Evolutionary conservation across 2,888 invertebrate species (phyloP), one percentile per base, ranked within the genome.

Genomic region (Ennomos fuscantarius): DNA sequence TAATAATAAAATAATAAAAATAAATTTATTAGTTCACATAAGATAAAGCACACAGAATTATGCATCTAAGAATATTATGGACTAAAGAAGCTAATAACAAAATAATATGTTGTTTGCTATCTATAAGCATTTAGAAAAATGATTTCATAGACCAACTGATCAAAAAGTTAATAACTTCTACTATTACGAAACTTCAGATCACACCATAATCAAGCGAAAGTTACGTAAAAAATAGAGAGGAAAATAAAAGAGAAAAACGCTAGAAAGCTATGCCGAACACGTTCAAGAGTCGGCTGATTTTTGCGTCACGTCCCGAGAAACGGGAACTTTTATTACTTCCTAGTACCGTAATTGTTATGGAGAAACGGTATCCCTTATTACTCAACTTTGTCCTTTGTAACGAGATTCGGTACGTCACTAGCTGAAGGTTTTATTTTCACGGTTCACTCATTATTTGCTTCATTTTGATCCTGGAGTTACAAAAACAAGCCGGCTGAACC

Each of bases 321-420:
- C 82, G 79, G 87, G 84, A 89, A 89, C 86, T 87, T 88, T 87
- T 88, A 89, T 89, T 87, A 87, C 87, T 85, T 86, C 86, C 84
- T 78, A 81, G 82, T 73, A 68, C 68, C 77, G 83, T 87, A 88
- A 89, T 89, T 89, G 87, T 87, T 87, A 87, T 85, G 82, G 85
- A 86, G 86, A 88, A 58, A 81, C 76, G 73, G 79, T 78, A 71
- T 72, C 74, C 73, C 86, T 84, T 84, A 85, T 86, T 86, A 84
- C 86, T 79, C 77, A 87, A 87, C 79, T 87, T 85, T 73, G 75
- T 76, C 76, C 74, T 74, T 65, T 74, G 77, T 73, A 77, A 74
- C 70, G 72, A 73, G 74, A 78, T 78, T 73, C 75, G 69, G 60
- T 62, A 68, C 51, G 59, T 65, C 70, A 68, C 62, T 68, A 66